Evolutionary conservation across 2,888 invertebrate genomes (phyloP), one percentile per base, ranked within the genome.

Genomic region (Zygaena filipendulae): DNA sequence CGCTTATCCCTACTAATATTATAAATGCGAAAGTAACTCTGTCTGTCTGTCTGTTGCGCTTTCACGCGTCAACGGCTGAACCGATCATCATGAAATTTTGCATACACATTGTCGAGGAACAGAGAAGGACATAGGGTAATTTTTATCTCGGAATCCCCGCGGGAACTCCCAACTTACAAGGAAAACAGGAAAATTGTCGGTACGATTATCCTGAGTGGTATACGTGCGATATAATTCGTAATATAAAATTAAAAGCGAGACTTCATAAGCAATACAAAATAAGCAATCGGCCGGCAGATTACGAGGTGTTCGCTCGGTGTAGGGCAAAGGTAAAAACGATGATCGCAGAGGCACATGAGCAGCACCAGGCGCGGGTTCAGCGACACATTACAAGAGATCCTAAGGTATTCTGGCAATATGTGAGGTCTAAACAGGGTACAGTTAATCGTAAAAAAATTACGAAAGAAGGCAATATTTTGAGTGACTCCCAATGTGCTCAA

Each of bases 141-240:
- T n/a, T n/a, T n/a, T n/a, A n/a, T n/a, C n/a, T n/a, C n/a, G n/a
- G n/a, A n/a, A n/a, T n/a, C n/a, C n/a, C n/a, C n/a, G n/a, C n/a
- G n/a, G n/a, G n/a, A n/a, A n/a, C n/a, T n/a, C n/a, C n/a, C n/a
- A n/a, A n/a, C n/a, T n/a, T n/a, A n/a, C n/a, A n/a, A n/a, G 16
- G 11, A 13, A 38, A 29, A 6, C 19, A 6, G 11, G 10, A 3
- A 3, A 21, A 20, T 12, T 10, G 13, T 5, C 24, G 27, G 21
- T 33, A 35, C 12, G 8, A 4, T 30, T 40, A 40, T 16, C 38
- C 40, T 4, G 32, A 33, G 12, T 40, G 36, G 40, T 40, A 38
- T 18, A 40, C 32, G 11, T 6, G 18, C 6, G 35, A 40, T 9
- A 26, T 40, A 9, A 38, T 38, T 29, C 14, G 21, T n/a, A 16